Evolutionary conservation across 2,888 invertebrate genomes (phyloP).

Genomic region (Cerastis leucographa): DNA sequence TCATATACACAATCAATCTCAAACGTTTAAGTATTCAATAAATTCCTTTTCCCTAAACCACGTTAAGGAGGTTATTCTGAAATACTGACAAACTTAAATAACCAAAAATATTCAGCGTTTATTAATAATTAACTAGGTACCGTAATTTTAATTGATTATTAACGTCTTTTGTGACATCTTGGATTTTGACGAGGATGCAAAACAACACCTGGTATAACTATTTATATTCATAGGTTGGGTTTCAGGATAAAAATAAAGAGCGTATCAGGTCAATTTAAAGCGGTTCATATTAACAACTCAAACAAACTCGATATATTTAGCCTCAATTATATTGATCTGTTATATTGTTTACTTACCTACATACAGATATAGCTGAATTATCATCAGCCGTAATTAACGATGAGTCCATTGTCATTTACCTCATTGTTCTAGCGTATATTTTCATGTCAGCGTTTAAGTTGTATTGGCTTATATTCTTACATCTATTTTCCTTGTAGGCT

Average conservation of each 20-base stretch:
- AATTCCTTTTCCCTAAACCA: too few relatives aligned
- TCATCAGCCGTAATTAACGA: slow-evolving; percentile 50
- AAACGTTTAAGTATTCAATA: too few relatives aligned
- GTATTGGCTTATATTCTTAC: slow-evolving; percentile 24
- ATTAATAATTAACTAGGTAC: too few relatives aligned
- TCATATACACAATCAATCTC: too few relatives aligned
- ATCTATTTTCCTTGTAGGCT: slow-evolving; percentile 51
- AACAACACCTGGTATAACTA: too few relatives aligned
- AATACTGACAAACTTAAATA: too few relatives aligned
- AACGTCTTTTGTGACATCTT: too few relatives aligned
- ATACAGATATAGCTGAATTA: slow-evolving; percentile 24
- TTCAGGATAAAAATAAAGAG: not conserved
- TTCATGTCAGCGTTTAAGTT: slow-evolving; percentile 45
- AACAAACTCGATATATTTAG: slow-evolving; percentile 25
- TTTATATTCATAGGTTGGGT: not conserved
- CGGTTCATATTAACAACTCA: not conserved
- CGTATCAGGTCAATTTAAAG: not conserved
- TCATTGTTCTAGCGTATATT: slow-evolving; percentile 59
- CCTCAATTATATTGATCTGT: slow-evolving; percentile 28
- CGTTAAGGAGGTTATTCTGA: too few relatives aligned
- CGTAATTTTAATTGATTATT: too few relatives aligned
- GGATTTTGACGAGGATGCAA: too few relatives aligned
- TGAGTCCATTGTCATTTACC: slow-evolving; percentile 58
- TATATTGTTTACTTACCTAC: slow-evolving; percentile 15
- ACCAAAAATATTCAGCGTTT: too few relatives aligned